Conservation (phyloP, 2,888 invertebrate species). For the Diloba caeruleocephala region DNA sequence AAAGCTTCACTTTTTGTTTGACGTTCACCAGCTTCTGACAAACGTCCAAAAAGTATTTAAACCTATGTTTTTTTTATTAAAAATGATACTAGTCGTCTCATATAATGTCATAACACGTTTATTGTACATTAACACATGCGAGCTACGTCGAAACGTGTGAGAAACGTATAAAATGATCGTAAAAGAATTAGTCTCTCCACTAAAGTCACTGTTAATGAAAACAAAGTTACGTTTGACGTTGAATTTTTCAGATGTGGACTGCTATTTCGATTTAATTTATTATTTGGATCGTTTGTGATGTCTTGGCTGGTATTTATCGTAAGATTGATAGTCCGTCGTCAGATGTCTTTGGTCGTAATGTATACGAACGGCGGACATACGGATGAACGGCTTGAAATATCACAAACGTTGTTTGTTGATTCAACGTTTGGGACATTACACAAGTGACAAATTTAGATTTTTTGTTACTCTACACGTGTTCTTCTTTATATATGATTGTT, state of each 20-base stretch:
- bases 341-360: conserved; percentile 82
- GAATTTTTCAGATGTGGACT: conserved; percentile 37
- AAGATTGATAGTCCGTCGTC: conserved; percentile 86
- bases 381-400: conserved; percentile 77
- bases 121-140: conserved; percentile 62
- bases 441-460: conserved; percentile 68
- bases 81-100: conserved; percentile 80
- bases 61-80: conserved; percentile 66
- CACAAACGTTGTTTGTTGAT: conserved; percentile 82
- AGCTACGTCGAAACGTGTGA: conserved; percentile 74
- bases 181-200: conserved; percentile 80
- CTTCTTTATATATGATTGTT: conserved; percentile 55
- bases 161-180: conserved; percentile 74
- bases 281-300: conserved; percentile 57
- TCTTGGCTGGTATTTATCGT: conserved; percentile 81
- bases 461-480: conserved; percentile 67
- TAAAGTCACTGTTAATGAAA: conserved; percentile 77
- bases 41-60: conserved; percentile 60
- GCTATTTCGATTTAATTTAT: conserved; percentile 50
- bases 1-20: conserved; percentile 77
- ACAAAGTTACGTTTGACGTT: conserved; percentile 55
- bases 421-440: conserved; percentile 71
- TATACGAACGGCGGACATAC: conserved; percentile 58
- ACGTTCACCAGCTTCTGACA: conserved; percentile 63
- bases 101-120: conserved; percentile 82